These are phyloP conservation scores for Brevimyrus niger DNA, from an alignment of 2,113 vertebrate genomes.

Conservation along the genomic window DNA sequence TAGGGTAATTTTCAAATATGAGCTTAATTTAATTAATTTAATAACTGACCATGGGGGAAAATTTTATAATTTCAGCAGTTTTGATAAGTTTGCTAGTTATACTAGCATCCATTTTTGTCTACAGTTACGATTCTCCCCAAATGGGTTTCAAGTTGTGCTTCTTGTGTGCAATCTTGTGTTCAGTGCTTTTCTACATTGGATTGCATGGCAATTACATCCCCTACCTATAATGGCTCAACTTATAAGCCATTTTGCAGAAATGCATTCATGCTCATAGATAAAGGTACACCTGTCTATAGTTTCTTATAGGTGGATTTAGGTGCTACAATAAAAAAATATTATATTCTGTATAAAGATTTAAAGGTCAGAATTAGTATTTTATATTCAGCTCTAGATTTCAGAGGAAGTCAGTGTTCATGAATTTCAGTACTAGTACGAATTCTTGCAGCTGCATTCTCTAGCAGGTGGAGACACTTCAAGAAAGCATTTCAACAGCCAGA, in stretches of 20 bases:
- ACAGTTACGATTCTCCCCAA: background rate
- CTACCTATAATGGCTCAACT: background rate
- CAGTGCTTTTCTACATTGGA: background rate
- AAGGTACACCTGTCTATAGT: background rate
- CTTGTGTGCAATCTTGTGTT: background rate
- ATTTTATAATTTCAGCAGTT: background rate
- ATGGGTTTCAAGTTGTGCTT: background rate
- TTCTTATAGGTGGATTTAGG: background rate
- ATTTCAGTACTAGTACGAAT: constrained; percentile 3
- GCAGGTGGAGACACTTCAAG: background rate
- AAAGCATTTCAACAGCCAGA: background rate
- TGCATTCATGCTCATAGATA: background rate
- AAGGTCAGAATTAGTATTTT: background rate
- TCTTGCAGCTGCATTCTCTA: constrained; percentile 3
- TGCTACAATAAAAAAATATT: background rate
- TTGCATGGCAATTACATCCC: background rate
- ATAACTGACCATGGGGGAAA: background rate
- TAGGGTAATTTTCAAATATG: background rate
- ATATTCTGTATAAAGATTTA: background rate
- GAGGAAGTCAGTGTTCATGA: background rate
- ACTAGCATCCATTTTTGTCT: background rate
- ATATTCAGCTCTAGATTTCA: background rate
- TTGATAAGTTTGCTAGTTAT: background rate
- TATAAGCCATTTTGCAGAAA: background rate
- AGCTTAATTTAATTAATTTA: background rate